These are phyloP conservation scores for Anniella stebbinsi DNA, from an alignment of 2,797 vertebrate genomes.

Conservation along the genomic window DNA sequence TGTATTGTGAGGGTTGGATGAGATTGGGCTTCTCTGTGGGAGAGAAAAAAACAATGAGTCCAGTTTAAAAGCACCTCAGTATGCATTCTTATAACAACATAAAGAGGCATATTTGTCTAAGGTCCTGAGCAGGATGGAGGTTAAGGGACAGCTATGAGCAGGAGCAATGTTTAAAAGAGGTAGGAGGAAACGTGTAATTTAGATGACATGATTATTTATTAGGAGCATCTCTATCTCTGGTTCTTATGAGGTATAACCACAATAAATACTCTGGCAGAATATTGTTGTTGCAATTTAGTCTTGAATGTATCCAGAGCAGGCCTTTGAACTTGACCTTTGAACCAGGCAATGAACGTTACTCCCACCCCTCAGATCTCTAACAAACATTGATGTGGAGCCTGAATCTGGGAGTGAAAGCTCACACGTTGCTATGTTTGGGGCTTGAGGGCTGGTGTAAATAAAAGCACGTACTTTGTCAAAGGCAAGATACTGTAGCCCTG, in stretches of 20 bases:
- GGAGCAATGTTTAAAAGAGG: too few species aligned
- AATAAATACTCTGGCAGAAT: too few species aligned
- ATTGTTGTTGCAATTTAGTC: not conserved
- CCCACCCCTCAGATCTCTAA: not conserved
- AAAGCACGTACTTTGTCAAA: not conserved
- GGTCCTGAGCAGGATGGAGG: too few species aligned
- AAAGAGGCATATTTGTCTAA: too few species aligned
- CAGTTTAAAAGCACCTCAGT: too few species aligned
- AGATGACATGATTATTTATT: too few species aligned
- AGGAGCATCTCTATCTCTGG: too few species aligned
- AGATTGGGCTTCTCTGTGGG: not conserved
- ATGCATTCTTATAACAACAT: too few species aligned
- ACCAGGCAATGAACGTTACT: not conserved
- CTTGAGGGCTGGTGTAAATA: not conserved
- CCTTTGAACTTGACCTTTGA: not conserved
- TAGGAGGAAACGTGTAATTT: too few species aligned
- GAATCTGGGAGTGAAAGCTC: not conserved
- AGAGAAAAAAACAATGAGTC: not conserved
- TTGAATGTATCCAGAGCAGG: not conserved
- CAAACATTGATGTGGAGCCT: not conserved
- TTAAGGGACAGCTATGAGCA: not conserved
- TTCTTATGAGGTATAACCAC: too few species aligned
- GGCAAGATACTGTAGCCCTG: slow-evolving; percentile 17
- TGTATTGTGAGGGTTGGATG: too few species aligned
- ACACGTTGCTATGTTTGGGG: not conserved